Evolutionary conservation across 2,113 vertebrate genomes (phyloP), one percentile per base, ranked within the genome.

Genomic region (Axis porcinus): DNA sequence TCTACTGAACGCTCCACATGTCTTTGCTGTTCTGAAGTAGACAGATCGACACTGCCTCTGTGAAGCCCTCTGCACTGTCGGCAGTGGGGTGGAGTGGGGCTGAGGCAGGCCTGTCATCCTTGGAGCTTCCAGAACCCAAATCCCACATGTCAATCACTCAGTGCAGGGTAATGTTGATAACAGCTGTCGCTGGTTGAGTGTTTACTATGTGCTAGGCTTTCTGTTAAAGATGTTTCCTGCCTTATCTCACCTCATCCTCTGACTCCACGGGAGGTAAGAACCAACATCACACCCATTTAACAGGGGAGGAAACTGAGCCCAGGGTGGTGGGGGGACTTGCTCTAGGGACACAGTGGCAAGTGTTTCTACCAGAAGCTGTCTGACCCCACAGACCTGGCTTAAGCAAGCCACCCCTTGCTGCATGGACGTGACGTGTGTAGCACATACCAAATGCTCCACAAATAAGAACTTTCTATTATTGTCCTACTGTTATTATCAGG

Each of bases 151-250:
- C 97, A 91, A 76, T 89, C 89, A 28, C 70, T 95, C 6, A 5
- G 52, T 40, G 27, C 55, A 13, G 54, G 88, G 52, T 64, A 47
- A 79, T 30, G 93, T 15, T 64, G 93, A 76, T 84, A 86, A 94
- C 97, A 97, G 92, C 91, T 91, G 87, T 78, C 19, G 1, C 17
- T 88, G 78, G 43, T 70, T 36, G 64, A 76, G 67, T 78, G 81
- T 96, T 97, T 97, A 97, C 96, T 95, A 94, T 0, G 76, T 52
- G 92, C 64, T 17, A 55, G 81, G 91, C 82, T 67, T 47, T 67
- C 67, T 21, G 82, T 86, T 40, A 36, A 74, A 45, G 52, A 45
- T 8, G 47, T 50, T 57, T 40, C 55, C 91, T 25, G 33, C 82
- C 67, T 85, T 40, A 27, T 30, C 76, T 82, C 15, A 3, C 85